These are phyloP conservation scores for Lophura nycthemera DNA, from an alignment of 2,113 vertebrate genomes.

Conservation along the genomic window DNA sequence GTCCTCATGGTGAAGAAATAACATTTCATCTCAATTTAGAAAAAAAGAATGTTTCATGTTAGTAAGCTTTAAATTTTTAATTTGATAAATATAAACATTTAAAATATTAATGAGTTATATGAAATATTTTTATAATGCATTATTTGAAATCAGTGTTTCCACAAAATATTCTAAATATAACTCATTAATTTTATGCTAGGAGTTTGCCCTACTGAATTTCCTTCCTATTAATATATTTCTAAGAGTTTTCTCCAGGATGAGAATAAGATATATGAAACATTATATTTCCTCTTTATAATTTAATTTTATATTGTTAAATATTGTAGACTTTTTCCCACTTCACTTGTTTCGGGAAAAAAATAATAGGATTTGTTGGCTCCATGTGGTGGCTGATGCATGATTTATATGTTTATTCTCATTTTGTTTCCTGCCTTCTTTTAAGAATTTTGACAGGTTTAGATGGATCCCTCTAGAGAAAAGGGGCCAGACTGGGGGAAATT, in stretches of 20 bases:
- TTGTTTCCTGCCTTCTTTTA: neutral
- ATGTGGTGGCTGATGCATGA: neutral
- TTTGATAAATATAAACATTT: neutral
- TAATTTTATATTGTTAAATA: neutral
- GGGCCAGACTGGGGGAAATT: neutral
- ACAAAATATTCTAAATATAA: neutral
- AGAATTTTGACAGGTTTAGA: neutral
- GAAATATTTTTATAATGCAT: neutral
- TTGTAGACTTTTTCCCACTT: neutral
- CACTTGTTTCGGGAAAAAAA: neutral
- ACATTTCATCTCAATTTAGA: neutral
- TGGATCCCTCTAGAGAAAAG: neutral
- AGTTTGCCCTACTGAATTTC: neutral
- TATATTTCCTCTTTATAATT: neutral
- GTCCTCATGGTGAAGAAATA: neutral
- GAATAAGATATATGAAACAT: neutral
- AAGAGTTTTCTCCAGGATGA: neutral
- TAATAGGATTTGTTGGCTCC: neutral
- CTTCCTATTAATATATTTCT: neutral
- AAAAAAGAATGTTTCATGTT: neutral
- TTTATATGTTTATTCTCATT: neutral
- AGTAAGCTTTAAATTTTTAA: neutral
- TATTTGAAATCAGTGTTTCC: neutral
- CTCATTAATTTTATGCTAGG: neutral
- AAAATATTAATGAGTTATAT: neutral